Conservation (phyloP, 2,797 vertebrate genomes). For the Anas acuta region DNA sequence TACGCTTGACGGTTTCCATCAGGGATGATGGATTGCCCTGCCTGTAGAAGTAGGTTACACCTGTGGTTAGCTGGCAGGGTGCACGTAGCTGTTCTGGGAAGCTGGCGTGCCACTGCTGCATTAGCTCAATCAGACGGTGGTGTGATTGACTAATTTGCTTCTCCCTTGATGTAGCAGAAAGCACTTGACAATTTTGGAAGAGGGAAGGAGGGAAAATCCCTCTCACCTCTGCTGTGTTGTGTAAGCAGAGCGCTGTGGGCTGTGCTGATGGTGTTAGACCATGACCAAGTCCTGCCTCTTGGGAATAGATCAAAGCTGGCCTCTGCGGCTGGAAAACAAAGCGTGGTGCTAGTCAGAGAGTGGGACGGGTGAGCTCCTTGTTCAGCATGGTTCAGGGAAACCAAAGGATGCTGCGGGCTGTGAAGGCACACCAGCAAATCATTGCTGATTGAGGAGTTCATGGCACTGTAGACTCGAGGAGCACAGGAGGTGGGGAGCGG, state of each 20-base stretch:
- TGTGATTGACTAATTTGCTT: conserved; percentile 24
- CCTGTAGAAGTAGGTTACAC: conserved; percentile 20
- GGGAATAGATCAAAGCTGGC: background rate
- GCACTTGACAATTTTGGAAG: conserved; percentile 6
- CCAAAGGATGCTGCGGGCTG: background rate
- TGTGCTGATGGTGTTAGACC: background rate
- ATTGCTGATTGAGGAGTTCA: fast-evolving
- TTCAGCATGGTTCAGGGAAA: background rate
- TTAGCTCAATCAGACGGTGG: background rate
- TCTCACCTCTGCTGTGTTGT: background rate
- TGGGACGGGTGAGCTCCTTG: background rate
- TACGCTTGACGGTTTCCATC: background rate
- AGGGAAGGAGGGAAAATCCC: conserved; percentile 10
- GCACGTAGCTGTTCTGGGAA: background rate
- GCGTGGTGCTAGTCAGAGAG: background rate
- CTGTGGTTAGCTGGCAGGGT: background rate
- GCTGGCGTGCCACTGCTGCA: background rate
- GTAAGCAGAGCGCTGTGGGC: background rate
- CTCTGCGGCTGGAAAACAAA: background rate
- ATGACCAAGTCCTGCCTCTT: fast-evolving
- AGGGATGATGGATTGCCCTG: conserved; percentile 9
- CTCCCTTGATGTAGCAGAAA: conserved; percentile 23
- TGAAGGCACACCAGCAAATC: background rate
- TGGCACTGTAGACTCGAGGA: background rate
- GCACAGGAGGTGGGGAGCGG: background rate